phyloP scores from a whole-genome alignment of 1,140 invertebrate species.

The Acromyrmex charruanus region DNA sequence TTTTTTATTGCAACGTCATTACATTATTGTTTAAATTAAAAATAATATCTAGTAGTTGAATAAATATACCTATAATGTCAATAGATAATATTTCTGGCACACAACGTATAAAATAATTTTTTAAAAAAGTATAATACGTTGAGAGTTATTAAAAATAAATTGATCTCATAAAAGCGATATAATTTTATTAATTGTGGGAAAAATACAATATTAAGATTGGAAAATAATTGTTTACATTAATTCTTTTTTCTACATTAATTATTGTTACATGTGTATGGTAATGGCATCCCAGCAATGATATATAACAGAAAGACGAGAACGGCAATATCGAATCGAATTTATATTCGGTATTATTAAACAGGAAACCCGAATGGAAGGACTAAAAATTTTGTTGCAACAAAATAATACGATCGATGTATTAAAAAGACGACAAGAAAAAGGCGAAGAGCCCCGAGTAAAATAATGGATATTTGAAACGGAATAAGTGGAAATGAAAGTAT shows the following conservation, averaged over 20 bases:
- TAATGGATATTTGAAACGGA: neutral
- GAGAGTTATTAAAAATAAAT: too few species aligned
- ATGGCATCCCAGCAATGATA: neutral
- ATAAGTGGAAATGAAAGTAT: constrained; percentile 37
- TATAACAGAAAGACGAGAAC: neutral
- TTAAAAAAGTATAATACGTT: neutral
- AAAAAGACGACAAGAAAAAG: neutral
- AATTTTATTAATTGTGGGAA: too few species aligned
- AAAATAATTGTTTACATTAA: neutral
- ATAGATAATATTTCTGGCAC: neutral
- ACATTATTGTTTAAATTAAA: neutral
- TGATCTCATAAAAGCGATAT: neutral
- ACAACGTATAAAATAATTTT: neutral
- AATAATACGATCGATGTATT: neutral
- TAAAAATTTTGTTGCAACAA: constrained; percentile 20
- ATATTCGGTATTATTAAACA: constrained; percentile 14
- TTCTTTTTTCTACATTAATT: neutral
- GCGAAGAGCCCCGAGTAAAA: neutral
- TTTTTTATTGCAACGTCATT: neutral
- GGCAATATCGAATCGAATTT: constrained; percentile 36
- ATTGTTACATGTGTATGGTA: neutral
- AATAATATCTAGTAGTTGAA: neutral
- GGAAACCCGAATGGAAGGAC: constrained; percentile 1
- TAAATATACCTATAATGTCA: neutral
- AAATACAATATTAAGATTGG: neutral